phyloP scores from a whole-genome alignment of 2,113 vertebrate genomes.

The Turdus rufiventris region DNA sequence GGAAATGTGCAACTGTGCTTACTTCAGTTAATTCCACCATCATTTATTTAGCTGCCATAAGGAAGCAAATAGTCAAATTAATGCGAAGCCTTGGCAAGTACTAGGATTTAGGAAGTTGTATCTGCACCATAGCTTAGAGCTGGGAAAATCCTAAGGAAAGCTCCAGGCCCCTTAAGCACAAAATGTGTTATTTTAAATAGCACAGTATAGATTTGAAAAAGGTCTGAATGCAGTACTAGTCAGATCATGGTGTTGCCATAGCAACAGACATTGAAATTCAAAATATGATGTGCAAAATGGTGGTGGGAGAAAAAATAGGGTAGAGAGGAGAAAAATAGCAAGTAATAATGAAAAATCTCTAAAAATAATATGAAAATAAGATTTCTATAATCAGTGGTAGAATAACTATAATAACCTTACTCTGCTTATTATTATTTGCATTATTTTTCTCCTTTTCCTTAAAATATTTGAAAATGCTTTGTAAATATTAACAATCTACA shows the following conservation, averaged over 20 bases:
- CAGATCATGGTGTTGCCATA: slow-evolving; percentile 44
- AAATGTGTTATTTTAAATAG: slow-evolving; percentile 37
- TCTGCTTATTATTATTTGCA: not conserved
- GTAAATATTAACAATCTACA: not conserved
- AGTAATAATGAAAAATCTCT: not conserved
- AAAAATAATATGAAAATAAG: not conserved
- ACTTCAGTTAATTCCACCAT: not conserved
- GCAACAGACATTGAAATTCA: slow-evolving; percentile 59
- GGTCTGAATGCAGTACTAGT: slow-evolving; percentile 15
- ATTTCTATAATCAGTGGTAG: not conserved
- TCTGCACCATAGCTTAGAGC: not conserved
- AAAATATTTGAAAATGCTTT: not conserved
- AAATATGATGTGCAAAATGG: slow-evolving; percentile 15
- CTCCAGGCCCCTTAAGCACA: not conserved
- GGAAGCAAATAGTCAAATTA: not conserved
- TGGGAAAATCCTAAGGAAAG: slow-evolving; percentile 20
- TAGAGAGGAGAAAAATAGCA: not conserved
- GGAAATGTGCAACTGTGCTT: not conserved
- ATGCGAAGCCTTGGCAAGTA: not conserved
- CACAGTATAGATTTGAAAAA: not conserved
- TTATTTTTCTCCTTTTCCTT: not conserved
- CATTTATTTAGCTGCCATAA: not conserved
- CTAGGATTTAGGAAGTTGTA: not conserved
- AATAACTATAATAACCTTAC: not conserved
- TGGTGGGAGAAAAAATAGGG: not conserved